A percentile compares a stretch with the other conserved stretches of the same genome.
These are phyloP conservation scores for Oegoconia quadripuncta DNA, from an alignment of 2,888 invertebrate species.

Conservation along the genomic window DNA sequence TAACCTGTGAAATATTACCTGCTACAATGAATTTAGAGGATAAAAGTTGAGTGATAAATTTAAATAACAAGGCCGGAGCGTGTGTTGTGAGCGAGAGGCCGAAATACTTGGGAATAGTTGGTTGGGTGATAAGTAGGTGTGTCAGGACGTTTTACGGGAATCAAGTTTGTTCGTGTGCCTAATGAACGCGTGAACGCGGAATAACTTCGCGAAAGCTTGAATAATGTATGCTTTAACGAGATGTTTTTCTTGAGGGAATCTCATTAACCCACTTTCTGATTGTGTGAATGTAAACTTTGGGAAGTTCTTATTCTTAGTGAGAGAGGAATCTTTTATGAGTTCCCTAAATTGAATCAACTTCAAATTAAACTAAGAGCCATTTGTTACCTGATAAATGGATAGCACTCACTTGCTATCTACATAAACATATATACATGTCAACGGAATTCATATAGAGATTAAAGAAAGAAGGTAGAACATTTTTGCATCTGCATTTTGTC, in stretches of 20 bases:
- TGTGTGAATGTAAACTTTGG: constrained; percentile 73
- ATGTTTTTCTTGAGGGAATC: constrained; percentile 78
- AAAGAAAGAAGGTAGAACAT: too few species aligned
- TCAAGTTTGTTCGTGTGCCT: constrained; percentile 68
- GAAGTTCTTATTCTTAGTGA: constrained; percentile 65
- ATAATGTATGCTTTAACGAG: constrained; percentile 79
- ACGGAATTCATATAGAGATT: too few species aligned
- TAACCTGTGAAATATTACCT: constrained; percentile 78
- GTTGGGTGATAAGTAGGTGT: constrained; percentile 66
- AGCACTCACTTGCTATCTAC: too few species aligned
- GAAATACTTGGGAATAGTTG: constrained; percentile 75
- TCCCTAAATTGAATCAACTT: constrained; percentile 59
- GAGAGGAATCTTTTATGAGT: constrained; percentile 61
- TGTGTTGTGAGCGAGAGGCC: constrained; percentile 46
- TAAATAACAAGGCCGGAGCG: constrained; percentile 67
- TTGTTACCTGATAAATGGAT: constrained; percentile 8
- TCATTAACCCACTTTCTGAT: constrained; percentile 77
- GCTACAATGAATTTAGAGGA: constrained; percentile 76
- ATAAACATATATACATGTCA: too few species aligned
- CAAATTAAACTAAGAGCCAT: constrained; percentile 30
- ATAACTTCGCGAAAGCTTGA: constrained; percentile 75
- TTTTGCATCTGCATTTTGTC: too few species aligned
- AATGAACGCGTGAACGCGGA: constrained; percentile 77
- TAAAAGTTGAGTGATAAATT: constrained; percentile 79
- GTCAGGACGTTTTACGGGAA: constrained; percentile 54